Evolutionary conservation across 1,140 invertebrate genomes (phyloP).

Genomic region (Magallana angulata): DNA sequence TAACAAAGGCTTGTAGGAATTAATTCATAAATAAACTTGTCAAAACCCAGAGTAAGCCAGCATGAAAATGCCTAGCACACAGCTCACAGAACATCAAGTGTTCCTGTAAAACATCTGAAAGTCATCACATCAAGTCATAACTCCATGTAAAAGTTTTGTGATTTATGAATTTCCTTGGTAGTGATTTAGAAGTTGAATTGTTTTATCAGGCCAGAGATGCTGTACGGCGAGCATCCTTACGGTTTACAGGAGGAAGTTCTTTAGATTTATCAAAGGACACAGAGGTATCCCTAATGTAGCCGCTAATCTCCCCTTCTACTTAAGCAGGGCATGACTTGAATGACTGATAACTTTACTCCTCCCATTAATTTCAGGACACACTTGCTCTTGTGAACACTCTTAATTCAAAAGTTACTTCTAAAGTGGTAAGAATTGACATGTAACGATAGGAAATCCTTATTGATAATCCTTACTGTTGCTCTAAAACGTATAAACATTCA

Average conservation of each 20-base stretch:
- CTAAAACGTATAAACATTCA: conserved; percentile 1
- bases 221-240: not conserved
- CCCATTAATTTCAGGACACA: conserved; percentile 31
- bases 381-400: conserved; percentile 41
- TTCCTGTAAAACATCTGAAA: not conserved
- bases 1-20: conserved; percentile 15
- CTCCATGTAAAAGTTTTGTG: not conserved
- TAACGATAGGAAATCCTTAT: conserved; percentile 32
- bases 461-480: not conserved
- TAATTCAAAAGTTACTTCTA: conserved; percentile 38
- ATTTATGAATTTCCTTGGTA: not conserved
- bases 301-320: conserved; percentile 21
- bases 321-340: conserved; percentile 24
- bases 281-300: conserved; percentile 31
- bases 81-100: not conserved
- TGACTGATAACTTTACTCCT: conserved; percentile 27
- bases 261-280: conserved; percentile 30
- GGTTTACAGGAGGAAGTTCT: conserved; percentile 17
- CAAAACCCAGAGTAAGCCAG: not conserved
- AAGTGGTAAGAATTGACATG: conserved; percentile 15
- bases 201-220: conserved; percentile 24
- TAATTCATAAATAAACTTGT: conserved; percentile 30
- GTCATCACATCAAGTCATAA: not conserved
- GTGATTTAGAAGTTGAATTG: conserved; percentile 9
- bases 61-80: not conserved